Base-by-base conservation (phyloP, 2,797 vertebrate species). In the Podargus strigoides region DNA sequence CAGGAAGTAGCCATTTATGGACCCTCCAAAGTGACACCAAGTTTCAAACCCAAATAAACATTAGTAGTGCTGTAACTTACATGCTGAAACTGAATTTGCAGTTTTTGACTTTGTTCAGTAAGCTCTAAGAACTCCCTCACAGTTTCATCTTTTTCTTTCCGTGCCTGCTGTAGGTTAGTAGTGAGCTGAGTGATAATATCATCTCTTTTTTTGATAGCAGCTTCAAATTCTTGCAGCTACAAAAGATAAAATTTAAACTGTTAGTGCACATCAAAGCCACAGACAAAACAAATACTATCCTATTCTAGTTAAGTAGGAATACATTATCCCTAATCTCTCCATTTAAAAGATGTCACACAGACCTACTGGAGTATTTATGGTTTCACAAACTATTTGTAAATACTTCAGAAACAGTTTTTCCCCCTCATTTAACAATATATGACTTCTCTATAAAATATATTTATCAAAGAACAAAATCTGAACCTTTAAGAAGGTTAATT, bases 1-100 rank as follows among this genome's bases (percentile, higher is more conserved):
- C 32, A 90, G 34, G 34, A n/a, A n/a, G n/a, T n/a, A n/a, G 41
- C 2, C n/a, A 60, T 42, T 87, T 47, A 60, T 8, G 7, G 18
- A 66, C 17, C 9, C 19, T 67, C 28, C 22, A 34, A 85, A 81
- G 20, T 3, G 14, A 74, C 41, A 82, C 1, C 6, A 17, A 21
- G 26, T 56, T 79, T 75, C 21, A 89, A 89, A 49, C 2, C 4
- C 37, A 60, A 73, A 63, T 62, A 77, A 68, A 68, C 30, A 34
- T 9, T 42, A 39, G 18, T 27, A 76, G 34, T 5, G 21, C 22
- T 67, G 50, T 52, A 81, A 97, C 98, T 96, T 95, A 99, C 99
- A 98, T 99, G 99, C 77, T 99, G 99, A 95, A 99, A 99, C 72
- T 99, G 99, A 97, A 99, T 98, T 72, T 99, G 99, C n/a, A 99